Conservation (phyloP, 2,888 invertebrate genomes). For the Lydus trimaculatus region DNA sequence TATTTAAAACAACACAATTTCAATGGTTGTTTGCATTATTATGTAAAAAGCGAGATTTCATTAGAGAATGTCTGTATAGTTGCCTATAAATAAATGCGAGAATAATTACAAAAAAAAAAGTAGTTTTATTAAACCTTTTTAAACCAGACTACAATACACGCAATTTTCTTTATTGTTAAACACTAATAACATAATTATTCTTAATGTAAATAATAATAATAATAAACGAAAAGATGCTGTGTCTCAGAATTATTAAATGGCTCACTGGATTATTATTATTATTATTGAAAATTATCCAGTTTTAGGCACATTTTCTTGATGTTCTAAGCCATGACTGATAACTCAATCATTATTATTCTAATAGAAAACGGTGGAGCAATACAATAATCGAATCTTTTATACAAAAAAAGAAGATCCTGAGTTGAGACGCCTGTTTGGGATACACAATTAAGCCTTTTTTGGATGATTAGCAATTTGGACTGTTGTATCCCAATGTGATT, state of each 20-base stretch:
- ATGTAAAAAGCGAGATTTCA: constrained; percentile 71
- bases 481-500: no score
- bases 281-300: constrained; percentile 29
- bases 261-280: constrained; percentile 20
- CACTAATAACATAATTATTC: constrained; percentile 40
- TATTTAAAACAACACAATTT: constrained; percentile 69
- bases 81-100: constrained; percentile 60
- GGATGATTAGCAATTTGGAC: constrained; percentile 5
- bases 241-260: constrained; percentile 34
- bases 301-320: constrained; percentile 40
- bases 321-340: constrained; percentile 19
- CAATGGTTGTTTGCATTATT: constrained; percentile 69
- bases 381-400: constrained; percentile 20
- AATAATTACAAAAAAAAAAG: constrained; percentile 26
- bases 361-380: constrained; percentile 18
- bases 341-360: constrained; percentile 11
- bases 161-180: constrained; percentile 37
- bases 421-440: constrained; percentile 30
- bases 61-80: constrained; percentile 83
- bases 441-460: constrained; percentile 12
- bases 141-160: constrained; percentile 52
- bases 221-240: constrained; percentile 32
- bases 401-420: constrained; percentile 24
- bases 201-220: constrained; percentile 19
- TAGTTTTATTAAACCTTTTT: constrained; percentile 50